Conservation (phyloP, 2,113 vertebrate species). For the Aix galericulata region DNA sequence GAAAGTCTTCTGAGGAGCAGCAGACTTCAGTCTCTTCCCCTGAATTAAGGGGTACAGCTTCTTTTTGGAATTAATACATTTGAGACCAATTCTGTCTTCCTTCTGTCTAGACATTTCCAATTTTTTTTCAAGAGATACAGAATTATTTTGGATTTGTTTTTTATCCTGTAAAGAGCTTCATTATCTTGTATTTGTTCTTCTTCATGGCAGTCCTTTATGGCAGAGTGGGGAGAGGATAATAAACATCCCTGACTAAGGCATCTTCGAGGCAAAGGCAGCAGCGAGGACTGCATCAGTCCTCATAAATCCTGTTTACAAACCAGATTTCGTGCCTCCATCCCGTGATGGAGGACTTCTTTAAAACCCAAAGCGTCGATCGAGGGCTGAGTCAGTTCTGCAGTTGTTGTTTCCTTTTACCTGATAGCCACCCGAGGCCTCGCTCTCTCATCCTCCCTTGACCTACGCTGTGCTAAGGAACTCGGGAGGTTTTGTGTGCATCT, state of each 20-base stretch:
- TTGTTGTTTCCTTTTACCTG: neutral
- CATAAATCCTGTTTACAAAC: slow-evolving; percentile 18
- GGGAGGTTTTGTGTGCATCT: neutral
- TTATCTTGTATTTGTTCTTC: slow-evolving; percentile 8
- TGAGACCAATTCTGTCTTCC: slow-evolving; percentile 30
- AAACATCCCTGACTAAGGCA: neutral
- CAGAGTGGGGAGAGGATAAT: neutral
- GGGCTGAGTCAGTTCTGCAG: slow-evolving; percentile 13
- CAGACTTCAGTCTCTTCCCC: neutral
- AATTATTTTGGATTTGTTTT: slow-evolving; percentile 28
- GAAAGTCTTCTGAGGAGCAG: neutral
- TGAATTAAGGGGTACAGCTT: neutral
- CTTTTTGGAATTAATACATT: slow-evolving; percentile 21
- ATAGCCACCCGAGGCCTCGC: neutral
- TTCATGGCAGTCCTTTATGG: neutral
- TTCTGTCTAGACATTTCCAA: slow-evolving; percentile 36
- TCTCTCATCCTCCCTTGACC: neutral
- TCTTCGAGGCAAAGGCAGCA: neutral
- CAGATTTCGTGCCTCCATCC: neutral
- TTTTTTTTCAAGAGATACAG: slow-evolving; percentile 13
- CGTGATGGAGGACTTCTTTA: neutral
- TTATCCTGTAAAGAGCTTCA: slow-evolving; percentile 4
- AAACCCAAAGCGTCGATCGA: neutral
- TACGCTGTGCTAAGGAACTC: neutral
- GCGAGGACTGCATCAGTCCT: neutral